Conservation (phyloP, 2,113 vertebrate genomes). For the Dissostichus mawsoni region DNA sequence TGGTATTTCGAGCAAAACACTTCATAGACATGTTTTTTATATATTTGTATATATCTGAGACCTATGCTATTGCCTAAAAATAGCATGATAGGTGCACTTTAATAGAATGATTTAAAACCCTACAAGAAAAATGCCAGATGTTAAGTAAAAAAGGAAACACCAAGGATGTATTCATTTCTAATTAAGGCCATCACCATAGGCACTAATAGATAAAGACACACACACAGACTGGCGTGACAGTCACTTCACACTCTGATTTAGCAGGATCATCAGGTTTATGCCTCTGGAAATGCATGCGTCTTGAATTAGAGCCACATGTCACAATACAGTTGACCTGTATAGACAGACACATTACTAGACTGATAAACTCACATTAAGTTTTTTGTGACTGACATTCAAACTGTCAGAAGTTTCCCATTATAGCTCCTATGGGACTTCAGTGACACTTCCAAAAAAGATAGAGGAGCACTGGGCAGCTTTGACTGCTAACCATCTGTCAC, state of each 20-base stretch:
- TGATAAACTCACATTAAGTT: slow-evolving; percentile 87
- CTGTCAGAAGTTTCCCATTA: slow-evolving; percentile 94
- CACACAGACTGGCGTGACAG: slow-evolving; percentile 79
- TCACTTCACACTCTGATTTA: slow-evolving; percentile 87
- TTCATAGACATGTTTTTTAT: too few relatives aligned
- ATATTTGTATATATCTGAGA: too few relatives aligned
- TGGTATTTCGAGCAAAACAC: too few relatives aligned
- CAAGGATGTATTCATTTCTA: background rate
- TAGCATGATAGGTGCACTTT: background rate
- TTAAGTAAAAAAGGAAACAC: background rate
- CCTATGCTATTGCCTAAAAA: too few relatives aligned
- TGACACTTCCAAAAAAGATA: slow-evolving; percentile 74
- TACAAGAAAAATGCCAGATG: background rate
- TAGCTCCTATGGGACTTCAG: slow-evolving; percentile 86
- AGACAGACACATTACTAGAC: slow-evolving; percentile 89
- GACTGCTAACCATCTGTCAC: slow-evolving; percentile 21
- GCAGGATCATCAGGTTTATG: slow-evolving; percentile 88
- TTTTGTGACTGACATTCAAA: slow-evolving; percentile 93
- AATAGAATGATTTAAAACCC: background rate
- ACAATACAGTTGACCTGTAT: slow-evolving; percentile 88
- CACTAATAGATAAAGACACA: slow-evolving; percentile 46
- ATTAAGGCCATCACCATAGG: background rate
- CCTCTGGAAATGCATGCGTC: slow-evolving; percentile 93
- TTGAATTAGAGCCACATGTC: slow-evolving; percentile 94
- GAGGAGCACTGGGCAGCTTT: slow-evolving; percentile 38